phyloP scores from a whole-genome alignment of 1,140 invertebrate species.

The Drosophila teissieri region DNA sequence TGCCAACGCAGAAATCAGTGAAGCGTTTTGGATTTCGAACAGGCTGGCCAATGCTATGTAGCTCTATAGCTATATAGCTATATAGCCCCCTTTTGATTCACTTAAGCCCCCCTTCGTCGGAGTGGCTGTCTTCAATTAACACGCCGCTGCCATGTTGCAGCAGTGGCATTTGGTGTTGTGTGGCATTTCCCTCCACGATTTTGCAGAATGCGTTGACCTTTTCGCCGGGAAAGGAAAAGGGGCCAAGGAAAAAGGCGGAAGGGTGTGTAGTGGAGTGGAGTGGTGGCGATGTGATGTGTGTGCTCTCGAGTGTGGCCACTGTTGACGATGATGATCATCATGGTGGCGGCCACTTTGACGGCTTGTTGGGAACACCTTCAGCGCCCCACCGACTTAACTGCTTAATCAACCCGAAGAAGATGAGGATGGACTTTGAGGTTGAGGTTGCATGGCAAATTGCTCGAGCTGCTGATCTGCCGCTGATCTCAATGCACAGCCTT shows the following conservation, averaged over 20 bases:
- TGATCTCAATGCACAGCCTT: conserved; percentile 48
- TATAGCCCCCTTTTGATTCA: conserved; percentile 2
- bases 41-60: conserved; percentile 41
- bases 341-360: conserved; percentile 71
- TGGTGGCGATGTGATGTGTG: conserved; percentile 10
- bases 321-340: conserved; percentile 35
- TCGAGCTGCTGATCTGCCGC: conserved; percentile 57
- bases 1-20: conserved; percentile 74
- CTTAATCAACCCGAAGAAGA: conserved; percentile 70
- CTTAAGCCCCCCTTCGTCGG: conserved; percentile 28
- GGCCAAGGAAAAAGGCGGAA: conserved; percentile 6
- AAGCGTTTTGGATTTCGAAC: conserved; percentile 75
- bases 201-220: conserved; percentile 77
- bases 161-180: conserved; percentile 57
- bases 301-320: conserved; percentile 75
- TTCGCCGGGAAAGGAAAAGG: conserved; percentile 19
- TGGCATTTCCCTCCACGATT: conserved; percentile 76
- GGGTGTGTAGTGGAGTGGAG: not conserved
- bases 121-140: conserved; percentile 78
- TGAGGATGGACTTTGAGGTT: conserved; percentile 10
- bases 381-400: conserved; percentile 59
- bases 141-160: conserved; percentile 68
- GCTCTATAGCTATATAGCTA: not conserved
- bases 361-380: conserved; percentile 68
- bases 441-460: conserved; percentile 73